Evolutionary conservation across 2,888 invertebrate genomes (phyloP).

Genomic region (Chrysolina haemoptera): DNA sequence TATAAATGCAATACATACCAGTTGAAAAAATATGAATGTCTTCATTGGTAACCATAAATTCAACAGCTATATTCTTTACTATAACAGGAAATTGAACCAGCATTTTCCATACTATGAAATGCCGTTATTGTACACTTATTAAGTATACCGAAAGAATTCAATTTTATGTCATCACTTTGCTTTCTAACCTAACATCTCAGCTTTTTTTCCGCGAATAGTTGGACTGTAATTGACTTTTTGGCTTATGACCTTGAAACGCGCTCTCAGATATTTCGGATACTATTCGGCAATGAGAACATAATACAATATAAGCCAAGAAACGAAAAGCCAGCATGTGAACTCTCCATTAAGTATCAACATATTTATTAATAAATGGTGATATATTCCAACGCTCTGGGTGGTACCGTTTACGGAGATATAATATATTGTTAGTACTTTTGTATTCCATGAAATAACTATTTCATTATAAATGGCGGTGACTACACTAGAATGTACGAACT

Average conservation of each 20-base stretch:
- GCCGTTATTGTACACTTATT: no score
- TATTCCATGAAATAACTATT: background rate
- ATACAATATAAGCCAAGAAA: no score
- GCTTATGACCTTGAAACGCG: no score
- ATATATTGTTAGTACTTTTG: background rate
- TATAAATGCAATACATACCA: constrained; percentile 14
- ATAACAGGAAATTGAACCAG: constrained; percentile 7
- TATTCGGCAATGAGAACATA: no score
- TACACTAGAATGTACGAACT: no score
- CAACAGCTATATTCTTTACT: constrained; percentile 15
- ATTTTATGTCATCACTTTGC: background rate
- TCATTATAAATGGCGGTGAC: background rate
- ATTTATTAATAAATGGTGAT: no score
- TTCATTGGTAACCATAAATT: constrained; percentile 2
- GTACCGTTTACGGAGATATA: background rate
- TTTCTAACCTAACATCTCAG: no score
- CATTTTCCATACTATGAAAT: constrained; percentile 2
- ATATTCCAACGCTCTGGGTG: background rate
- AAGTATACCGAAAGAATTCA: background rate
- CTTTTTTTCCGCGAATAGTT: no score
- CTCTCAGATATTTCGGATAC: no score
- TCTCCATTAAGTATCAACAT: no score
- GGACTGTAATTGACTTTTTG: no score
- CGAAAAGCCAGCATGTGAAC: no score
- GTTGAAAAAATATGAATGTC: constrained; percentile 11